Percentiles rank a stretch among this genome's conserved stretches.
Conservation (phyloP, 2,888 invertebrate genomes). For the Xylota sylvarum region DNA sequence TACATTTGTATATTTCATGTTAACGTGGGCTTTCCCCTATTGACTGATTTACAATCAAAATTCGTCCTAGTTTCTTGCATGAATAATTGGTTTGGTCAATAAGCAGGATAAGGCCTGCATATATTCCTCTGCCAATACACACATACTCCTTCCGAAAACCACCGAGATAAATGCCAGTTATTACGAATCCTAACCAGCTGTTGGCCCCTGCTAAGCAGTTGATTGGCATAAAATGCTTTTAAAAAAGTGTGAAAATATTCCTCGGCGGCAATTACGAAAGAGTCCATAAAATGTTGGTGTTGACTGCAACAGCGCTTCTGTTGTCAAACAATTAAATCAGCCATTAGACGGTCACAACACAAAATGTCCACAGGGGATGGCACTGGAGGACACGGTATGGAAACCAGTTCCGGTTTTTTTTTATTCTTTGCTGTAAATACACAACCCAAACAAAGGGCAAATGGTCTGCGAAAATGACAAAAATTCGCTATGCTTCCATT, state of each 20-base stretch:
- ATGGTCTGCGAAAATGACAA: constrained; percentile 33
- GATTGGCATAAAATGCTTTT: constrained; percentile 52
- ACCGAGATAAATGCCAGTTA: background rate
- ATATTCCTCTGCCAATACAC: no score
- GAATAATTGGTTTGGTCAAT: background rate
- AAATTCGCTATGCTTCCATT: constrained; percentile 49
- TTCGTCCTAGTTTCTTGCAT: constrained; percentile 8
- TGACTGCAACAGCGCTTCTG: constrained; percentile 42
- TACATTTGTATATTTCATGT: no score
- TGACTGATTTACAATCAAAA: background rate
- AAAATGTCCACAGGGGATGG: constrained; percentile 41
- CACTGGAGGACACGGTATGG: constrained; percentile 20
- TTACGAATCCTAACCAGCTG: constrained; percentile 20
- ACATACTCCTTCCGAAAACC: no score
- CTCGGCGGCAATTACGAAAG: constrained; percentile 23
- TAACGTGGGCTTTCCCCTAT: background rate
- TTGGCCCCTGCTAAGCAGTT: constrained; percentile 44
- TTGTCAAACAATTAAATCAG: constrained; percentile 65
- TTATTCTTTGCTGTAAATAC: constrained; percentile 4
- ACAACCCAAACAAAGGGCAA: background rate
- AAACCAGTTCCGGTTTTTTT: constrained; percentile 42
- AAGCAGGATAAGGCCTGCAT: no score
- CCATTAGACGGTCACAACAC: constrained; percentile 63
- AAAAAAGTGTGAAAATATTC: constrained; percentile 62
- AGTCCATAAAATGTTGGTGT: constrained; percentile 21